Evolutionary conservation across 1,140 invertebrate genomes (phyloP).

Genomic region (Zaprionus lachaisei): DNA sequence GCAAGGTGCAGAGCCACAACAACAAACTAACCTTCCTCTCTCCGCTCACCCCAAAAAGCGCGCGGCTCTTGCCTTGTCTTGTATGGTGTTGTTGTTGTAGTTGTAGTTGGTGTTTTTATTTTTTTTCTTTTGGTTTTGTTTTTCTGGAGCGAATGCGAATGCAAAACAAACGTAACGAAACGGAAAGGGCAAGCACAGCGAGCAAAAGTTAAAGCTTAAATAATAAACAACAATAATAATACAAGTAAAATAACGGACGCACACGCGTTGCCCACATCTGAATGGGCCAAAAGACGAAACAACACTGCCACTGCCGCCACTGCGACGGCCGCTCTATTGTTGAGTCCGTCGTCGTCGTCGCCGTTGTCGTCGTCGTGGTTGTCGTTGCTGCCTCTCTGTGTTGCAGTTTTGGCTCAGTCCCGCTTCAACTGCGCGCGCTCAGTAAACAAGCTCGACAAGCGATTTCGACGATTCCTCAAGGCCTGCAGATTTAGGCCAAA

Average conservation of each 20-base stretch:
- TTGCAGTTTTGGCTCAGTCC: slow-evolving; percentile 47
- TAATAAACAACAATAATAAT: slow-evolving; percentile 81
- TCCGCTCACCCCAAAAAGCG: slow-evolving; percentile 38
- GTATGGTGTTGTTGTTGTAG: neutral
- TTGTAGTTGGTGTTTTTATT: slow-evolving; percentile 11
- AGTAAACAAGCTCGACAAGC: slow-evolving; percentile 75
- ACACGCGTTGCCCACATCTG: slow-evolving; percentile 79
- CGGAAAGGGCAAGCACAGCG: slow-evolving; percentile 72
- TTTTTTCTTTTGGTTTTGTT: slow-evolving; percentile 21
- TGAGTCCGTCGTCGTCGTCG: slow-evolving; percentile 35
- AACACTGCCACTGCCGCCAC: slow-evolving; percentile 71
- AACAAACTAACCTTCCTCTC: slow-evolving; percentile 46
- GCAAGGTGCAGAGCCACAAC: slow-evolving; percentile 66
- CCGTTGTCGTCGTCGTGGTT: neutral
- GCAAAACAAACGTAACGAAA: slow-evolving; percentile 54
- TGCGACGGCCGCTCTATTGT: slow-evolving; percentile 57
- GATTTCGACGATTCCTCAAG: slow-evolving; percentile 82
- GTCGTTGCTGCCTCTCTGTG: slow-evolving; percentile 36
- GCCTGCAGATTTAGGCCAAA: slow-evolving; percentile 81
- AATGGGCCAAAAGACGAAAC: slow-evolving; percentile 78
- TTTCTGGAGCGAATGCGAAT: slow-evolving; percentile 56
- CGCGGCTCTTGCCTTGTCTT: slow-evolving; percentile 21
- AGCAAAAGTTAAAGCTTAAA: slow-evolving; percentile 77
- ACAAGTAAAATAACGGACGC: slow-evolving; percentile 73
- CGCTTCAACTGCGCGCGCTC: slow-evolving; percentile 62